Conservation (phyloP, 2,113 vertebrate species). For the Oryzias woworae region DNA sequence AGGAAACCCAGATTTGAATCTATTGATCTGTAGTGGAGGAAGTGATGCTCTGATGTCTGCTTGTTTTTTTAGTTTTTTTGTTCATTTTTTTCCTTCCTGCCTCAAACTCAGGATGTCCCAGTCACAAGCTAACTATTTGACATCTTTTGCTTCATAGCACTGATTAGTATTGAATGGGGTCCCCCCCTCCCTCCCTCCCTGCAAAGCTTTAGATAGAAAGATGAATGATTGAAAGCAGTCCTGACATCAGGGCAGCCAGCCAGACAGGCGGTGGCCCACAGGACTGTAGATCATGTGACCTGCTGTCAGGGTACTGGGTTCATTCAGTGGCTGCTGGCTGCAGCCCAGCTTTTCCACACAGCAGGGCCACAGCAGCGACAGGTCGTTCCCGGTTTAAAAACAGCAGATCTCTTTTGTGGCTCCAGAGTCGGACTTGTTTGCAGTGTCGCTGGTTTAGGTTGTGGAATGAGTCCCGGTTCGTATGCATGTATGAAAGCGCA, state of each 20-base stretch:
- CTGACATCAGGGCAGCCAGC: slow-evolving; percentile 56
- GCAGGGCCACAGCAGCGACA: slow-evolving; percentile 70
- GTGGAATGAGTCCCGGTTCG: slow-evolving; percentile 56
- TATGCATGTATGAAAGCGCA: slow-evolving; percentile 41
- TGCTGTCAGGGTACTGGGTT: slow-evolving; percentile 78
- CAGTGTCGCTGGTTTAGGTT: slow-evolving; percentile 65
- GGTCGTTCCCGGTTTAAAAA: slow-evolving; percentile 76
- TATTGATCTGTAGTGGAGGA: slow-evolving; percentile 62
- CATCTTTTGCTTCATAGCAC: slow-evolving; percentile 58
- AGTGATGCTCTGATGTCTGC: slow-evolving; percentile 47
- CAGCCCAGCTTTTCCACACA: slow-evolving; percentile 73
- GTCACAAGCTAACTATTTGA: slow-evolving; percentile 54
- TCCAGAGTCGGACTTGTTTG: slow-evolving; percentile 62
- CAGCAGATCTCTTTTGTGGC: slow-evolving; percentile 69
- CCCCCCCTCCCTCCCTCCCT: slow-evolving; percentile 14
- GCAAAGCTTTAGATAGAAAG: slow-evolving; percentile 53
- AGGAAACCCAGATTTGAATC: slow-evolving; percentile 33
- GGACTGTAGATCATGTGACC: slow-evolving; percentile 76
- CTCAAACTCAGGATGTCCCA: slow-evolving; percentile 44
- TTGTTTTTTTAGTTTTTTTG: slow-evolving; percentile 30
- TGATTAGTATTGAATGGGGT: slow-evolving; percentile 74
- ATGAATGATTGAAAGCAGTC: slow-evolving; percentile 75
- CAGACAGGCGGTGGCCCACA: slow-evolving; percentile 61
- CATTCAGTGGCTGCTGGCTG: slow-evolving; percentile 79
- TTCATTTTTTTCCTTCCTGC: slow-evolving; percentile 32